These are phyloP conservation scores for Varanus salvator DNA, from an alignment of 2,113 vertebrate genomes.

Conservation along the genomic window DNA sequence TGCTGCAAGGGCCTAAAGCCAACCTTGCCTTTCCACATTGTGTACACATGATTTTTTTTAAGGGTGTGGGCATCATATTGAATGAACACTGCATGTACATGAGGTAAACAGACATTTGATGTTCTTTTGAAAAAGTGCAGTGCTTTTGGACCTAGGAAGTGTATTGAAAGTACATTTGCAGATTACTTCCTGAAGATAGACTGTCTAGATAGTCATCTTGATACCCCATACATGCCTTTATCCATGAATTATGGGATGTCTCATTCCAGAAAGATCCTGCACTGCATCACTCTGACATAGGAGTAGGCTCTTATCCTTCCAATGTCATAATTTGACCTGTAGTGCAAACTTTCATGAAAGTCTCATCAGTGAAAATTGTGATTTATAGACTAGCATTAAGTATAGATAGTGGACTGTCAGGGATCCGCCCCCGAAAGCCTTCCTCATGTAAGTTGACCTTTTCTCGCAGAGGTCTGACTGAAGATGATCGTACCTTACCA, in stretches of 20 bases:
- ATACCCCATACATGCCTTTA: not conserved
- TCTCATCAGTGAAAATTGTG: not conserved
- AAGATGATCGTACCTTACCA: not conserved
- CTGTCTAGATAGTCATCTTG: not conserved
- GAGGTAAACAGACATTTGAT: too few species aligned
- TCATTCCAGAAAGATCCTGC: not conserved
- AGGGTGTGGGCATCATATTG: not conserved
- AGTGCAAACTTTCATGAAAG: not conserved
- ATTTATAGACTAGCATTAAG: conserved; percentile 7
- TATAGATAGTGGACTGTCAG: not conserved
- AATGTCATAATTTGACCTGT: not conserved
- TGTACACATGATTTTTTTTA: too few species aligned
- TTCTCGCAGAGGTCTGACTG: not conserved
- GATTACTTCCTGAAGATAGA: too few species aligned
- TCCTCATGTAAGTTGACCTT: not conserved
- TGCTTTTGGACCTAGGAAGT: too few species aligned
- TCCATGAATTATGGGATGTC: not conserved
- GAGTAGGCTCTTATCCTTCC: not conserved
- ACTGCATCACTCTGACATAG: not conserved
- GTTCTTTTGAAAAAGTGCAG: too few species aligned
- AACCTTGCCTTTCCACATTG: too few species aligned
- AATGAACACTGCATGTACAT: not conserved
- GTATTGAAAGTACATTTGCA: too few species aligned
- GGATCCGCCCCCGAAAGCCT: not conserved
- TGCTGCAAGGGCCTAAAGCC: too few species aligned